Conservation (phyloP, 2,113 vertebrate genomes). For the Origma solitaria region DNA sequence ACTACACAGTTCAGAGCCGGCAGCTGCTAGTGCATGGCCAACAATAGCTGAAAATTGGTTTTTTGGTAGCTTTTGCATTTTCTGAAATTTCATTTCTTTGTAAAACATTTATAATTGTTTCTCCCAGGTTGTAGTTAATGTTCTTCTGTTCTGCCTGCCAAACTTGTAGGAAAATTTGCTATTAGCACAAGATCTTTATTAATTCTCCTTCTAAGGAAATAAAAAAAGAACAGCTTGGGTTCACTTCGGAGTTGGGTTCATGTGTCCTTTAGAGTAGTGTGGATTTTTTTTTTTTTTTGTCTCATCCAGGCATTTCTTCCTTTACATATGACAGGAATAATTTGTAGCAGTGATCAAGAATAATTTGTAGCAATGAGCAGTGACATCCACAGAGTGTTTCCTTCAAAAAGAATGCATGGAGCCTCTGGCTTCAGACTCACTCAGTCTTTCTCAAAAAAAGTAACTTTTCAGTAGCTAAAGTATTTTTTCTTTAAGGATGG, state of each 20-base stretch:
- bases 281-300: background rate
- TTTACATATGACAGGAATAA: background rate
- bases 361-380: background rate
- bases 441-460: background rate
- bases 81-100: background rate
- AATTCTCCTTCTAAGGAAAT: background rate
- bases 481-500: fast-evolving
- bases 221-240: background rate
- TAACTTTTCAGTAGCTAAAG: background rate
- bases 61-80: background rate
- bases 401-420: background rate
- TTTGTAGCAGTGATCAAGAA: background rate
- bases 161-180: background rate
- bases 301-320: background rate
- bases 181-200: background rate
- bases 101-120: background rate
- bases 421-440: background rate
- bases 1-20: background rate
- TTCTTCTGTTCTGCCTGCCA: background rate
- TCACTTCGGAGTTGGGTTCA: background rate
- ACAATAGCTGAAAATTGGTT: background rate
- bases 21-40: background rate
- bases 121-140: background rate
- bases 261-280: background rate
- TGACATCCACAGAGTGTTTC: background rate